Evolutionary conservation across 2,797 vertebrate species (phyloP), one percentile per base, ranked within the genome.

Genomic region (Sparus aurata): DNA sequence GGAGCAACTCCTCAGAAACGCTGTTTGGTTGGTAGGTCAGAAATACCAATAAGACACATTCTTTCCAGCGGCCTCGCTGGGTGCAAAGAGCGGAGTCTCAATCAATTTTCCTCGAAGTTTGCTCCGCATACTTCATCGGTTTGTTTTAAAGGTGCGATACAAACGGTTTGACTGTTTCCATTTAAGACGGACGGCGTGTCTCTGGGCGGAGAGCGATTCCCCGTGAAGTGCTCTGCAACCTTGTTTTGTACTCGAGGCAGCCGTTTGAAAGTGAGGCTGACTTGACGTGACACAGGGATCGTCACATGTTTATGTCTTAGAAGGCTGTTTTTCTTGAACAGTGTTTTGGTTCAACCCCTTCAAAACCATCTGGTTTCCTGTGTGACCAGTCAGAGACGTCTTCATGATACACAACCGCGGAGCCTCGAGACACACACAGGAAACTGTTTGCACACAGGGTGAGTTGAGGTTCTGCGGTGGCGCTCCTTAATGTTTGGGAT

Each of bases 341-440:
- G 64, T 25, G 46, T 82, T 85, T 85, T 72, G 69, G 78, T 86
- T 87, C 72, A 85, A 85, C 70, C 76, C 75, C 68, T 88, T 88
- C 38, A 30, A 83, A 86, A 89, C 76, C 80, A 75, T 85, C 72
- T 77, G 68, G 79, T 90, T 90, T 88, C 84, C 88, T 90, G 83
- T 76, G 81, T 46, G 79, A 82, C 85, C 66, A 79, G 58, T 76
- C 73, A 68, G 71, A 68, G 75, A 77, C 52, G 79, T 83, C 67
- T 85, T 80, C 53, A 54, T n/a, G 65, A 85, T 54, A 85, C 75
- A 62, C 60, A 58, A 53, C 77, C 66, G 5, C 58, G 10, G 16
- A 65, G 71, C 46, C 69, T 67, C 43, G 46, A 27, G 73, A 8
- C 41, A 71, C 77, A 76, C 80, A 69, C 83, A 83, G 89, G 81